These are phyloP conservation scores for Hippocampus barbouri DNA, from an alignment of 2,113 vertebrate species.

Conservation along the genomic window DNA sequence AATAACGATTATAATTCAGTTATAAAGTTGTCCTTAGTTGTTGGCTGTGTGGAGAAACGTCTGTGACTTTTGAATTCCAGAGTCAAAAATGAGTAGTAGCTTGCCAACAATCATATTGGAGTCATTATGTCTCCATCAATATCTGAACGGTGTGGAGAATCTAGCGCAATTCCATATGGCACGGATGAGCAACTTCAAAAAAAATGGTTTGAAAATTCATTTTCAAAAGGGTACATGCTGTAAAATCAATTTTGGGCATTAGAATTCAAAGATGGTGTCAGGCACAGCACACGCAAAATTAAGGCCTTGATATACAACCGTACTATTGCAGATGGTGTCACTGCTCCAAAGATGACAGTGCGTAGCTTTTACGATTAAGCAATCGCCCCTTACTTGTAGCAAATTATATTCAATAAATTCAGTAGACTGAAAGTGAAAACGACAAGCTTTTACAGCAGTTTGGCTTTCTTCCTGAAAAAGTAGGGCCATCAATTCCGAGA, in stretches of 20 bases:
- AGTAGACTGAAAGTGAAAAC: background rate
- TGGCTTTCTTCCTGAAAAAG: background rate
- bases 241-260: too few relatives aligned
- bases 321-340: too few relatives aligned
- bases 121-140: conserved; percentile 16
- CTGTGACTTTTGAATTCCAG: conserved; percentile 42
- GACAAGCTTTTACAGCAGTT: background rate
- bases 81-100: conserved; percentile 43
- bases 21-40: conserved; percentile 38
- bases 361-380: background rate
- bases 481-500: background rate
- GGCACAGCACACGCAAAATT: too few relatives aligned
- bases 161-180: too few relatives aligned
- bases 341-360: background rate
- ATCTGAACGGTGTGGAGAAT: background rate
- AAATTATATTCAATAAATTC: background rate
- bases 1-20: conserved; percentile 42
- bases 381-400: background rate
- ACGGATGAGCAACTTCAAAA: too few relatives aligned
- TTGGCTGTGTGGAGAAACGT: conserved; percentile 29
- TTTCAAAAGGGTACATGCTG: too few relatives aligned
- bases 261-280: too few relatives aligned
- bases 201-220: too few relatives aligned
- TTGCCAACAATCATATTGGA: conserved; percentile 28
- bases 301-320: too few relatives aligned